Conservation (phyloP, 2,888 invertebrate species). For the Sialis lutaria region DNA sequence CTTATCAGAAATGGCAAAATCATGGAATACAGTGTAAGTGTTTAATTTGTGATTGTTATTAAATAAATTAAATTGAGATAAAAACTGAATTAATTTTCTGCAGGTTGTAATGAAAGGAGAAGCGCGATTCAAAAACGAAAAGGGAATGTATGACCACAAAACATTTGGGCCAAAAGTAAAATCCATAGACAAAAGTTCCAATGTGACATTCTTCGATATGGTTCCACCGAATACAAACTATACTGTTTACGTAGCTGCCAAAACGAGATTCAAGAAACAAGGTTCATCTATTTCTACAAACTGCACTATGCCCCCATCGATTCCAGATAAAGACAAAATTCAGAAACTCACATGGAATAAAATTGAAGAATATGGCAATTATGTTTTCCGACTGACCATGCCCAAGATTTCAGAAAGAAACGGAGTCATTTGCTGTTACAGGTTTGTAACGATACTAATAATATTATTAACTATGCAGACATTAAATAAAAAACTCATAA, state of each 20-base stretch:
- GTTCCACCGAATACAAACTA: conserved; percentile 73
- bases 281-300: conserved; percentile 44
- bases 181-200: conserved; percentile 31
- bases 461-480: not conserved
- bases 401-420: conserved; percentile 69
- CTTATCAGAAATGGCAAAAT: conserved; percentile 60
- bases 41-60: not conserved
- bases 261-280: conserved; percentile 55
- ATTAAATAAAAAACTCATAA: not conserved
- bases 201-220: conserved; percentile 41
- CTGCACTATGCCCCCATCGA: conserved; percentile 53
- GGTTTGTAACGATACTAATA: conserved; percentile 19
- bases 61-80: not conserved
- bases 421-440: conserved; percentile 75
- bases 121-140: conserved; percentile 34
- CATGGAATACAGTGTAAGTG: conserved; percentile 51
- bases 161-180: conserved; percentile 41
- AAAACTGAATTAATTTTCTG: not conserved
- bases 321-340: conserved; percentile 46
- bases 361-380: conserved; percentile 43
- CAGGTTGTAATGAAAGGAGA: conserved; percentile 32
- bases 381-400: conserved; percentile 56
- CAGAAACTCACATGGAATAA: conserved; percentile 42
- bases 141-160: conserved; percentile 29
- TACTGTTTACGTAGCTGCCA: conserved; percentile 57